These are phyloP conservation scores for Polyergus mexicanus DNA, from an alignment of 1,140 invertebrate species.

Conservation along the genomic window DNA sequence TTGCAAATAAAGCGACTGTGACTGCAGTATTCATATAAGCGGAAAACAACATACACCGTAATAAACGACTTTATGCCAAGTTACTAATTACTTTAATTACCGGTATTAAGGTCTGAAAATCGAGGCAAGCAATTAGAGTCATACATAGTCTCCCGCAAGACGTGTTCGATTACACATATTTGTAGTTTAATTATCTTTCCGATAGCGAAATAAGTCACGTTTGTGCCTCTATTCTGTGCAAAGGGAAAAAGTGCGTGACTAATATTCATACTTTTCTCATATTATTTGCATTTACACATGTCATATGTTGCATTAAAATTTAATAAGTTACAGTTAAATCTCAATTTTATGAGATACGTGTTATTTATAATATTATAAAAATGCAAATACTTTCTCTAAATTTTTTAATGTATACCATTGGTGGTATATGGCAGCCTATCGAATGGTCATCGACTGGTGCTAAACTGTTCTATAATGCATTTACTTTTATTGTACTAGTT, in stretches of 20 bases:
- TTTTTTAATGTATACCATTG: slow-evolving; percentile 39
- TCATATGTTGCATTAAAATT: too few relatives aligned
- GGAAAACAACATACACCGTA: neutral
- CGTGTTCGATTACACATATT: neutral
- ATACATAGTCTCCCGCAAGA: neutral
- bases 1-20: neutral
- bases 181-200: neutral
- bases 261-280: too few relatives aligned
- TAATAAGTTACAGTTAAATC: too few relatives aligned
- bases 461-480: slow-evolving; percentile 13
- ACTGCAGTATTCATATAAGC: neutral
- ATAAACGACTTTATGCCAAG: neutral
- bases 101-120: neutral
- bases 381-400: slow-evolving; percentile 41
- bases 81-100: slow-evolving; percentile 1
- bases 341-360: neutral
- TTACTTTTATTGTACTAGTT: neutral
- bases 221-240: neutral
- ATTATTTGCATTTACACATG: too few relatives aligned
- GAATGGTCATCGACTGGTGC: slow-evolving; percentile 31
- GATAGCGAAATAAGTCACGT: neutral
- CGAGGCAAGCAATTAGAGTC: neutral
- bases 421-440: slow-evolving; percentile 50
- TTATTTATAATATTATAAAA: neutral
- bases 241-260: too few relatives aligned